Conservation (phyloP, 2,888 invertebrate species). For the Eledona agricola region DNA sequence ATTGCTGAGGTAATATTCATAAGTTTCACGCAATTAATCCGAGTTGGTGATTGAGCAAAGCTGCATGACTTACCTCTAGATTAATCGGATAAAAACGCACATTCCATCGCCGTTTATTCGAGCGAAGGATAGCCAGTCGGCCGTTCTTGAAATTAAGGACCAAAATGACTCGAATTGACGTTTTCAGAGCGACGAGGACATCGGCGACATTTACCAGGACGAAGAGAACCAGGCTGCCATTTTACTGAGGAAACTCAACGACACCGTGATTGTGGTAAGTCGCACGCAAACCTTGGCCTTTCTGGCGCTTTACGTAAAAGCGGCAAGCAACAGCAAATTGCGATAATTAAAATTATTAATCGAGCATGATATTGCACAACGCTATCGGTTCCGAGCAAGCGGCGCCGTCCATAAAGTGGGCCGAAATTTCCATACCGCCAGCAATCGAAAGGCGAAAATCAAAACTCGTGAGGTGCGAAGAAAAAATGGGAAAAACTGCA, state of each 20-base stretch:
- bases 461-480: conserved; percentile 5
- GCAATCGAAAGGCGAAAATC: conserved; percentile 14
- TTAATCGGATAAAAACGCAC: too few species aligned
- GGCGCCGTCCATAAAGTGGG: conserved; percentile 11
- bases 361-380: conserved; percentile 24
- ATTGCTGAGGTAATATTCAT: too few species aligned
- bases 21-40: too few species aligned
- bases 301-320: conserved; percentile 31
- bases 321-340: conserved; percentile 23
- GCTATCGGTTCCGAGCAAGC: conserved; percentile 9
- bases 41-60: too few species aligned
- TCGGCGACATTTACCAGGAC: conserved; percentile 91
- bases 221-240: conserved; percentile 86
- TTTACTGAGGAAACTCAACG: conserved; percentile 81
- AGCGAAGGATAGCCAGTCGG: too few species aligned
- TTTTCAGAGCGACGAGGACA: conserved; percentile 72
- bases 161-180: neutral
- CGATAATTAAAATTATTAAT: conserved; percentile 28
- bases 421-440: conserved; percentile 27
- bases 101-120: too few species aligned
- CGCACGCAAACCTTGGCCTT: conserved; percentile 33
- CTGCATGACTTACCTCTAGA: too few species aligned
- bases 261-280: conserved; percentile 86
- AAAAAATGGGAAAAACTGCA: conserved; percentile 17
- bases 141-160: neutral